Percentiles rank a stretch among this genome's conserved stretches.
Evolutionary conservation across 1,140 invertebrate species (phyloP).

Genomic region (Coelopa frigida): DNA sequence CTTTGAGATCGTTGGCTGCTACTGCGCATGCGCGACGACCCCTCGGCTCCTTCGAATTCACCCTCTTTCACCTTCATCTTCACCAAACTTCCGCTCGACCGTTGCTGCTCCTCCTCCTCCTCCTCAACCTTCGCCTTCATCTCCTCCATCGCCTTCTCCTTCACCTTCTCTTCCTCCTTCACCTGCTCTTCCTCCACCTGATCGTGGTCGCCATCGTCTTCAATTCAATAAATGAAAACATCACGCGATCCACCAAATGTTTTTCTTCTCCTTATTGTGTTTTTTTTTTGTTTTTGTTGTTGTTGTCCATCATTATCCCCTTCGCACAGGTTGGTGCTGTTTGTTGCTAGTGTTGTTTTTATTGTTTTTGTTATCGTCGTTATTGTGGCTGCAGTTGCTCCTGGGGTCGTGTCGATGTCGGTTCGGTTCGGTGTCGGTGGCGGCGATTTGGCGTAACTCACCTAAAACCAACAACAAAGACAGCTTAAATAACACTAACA

Average conservation of each 20-base stretch:
- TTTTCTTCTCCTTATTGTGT: conserved; percentile 7
- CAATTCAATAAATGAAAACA: conserved; percentile 12
- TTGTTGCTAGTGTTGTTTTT: not conserved
- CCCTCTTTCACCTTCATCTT: no score
- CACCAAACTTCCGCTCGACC: no score
- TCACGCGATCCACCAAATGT: conserved; percentile 10
- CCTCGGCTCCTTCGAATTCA: no score
- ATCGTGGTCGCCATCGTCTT: not conserved
- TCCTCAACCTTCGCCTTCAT: conserved; percentile 7
- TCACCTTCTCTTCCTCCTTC: conserved; percentile 1
- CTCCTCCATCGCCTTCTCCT: not conserved
- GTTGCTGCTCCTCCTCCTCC: no score
- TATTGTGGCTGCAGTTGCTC: no score
- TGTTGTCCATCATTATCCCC: not conserved
- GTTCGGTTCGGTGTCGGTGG: no score
- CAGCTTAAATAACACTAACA: no score
- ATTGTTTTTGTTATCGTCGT: conserved; percentile 19
- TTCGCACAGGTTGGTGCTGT: not conserved
- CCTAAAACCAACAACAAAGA: no score
- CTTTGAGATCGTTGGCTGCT: conserved; percentile 16
- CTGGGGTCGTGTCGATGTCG: no score
- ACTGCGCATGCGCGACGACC: no score
- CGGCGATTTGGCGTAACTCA: no score
- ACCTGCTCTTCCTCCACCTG: not conserved
- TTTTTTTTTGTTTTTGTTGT: conserved; percentile 8